Conservation (phyloP, 1,140 invertebrate species). For the Pemphigus obesinymphae region DNA sequence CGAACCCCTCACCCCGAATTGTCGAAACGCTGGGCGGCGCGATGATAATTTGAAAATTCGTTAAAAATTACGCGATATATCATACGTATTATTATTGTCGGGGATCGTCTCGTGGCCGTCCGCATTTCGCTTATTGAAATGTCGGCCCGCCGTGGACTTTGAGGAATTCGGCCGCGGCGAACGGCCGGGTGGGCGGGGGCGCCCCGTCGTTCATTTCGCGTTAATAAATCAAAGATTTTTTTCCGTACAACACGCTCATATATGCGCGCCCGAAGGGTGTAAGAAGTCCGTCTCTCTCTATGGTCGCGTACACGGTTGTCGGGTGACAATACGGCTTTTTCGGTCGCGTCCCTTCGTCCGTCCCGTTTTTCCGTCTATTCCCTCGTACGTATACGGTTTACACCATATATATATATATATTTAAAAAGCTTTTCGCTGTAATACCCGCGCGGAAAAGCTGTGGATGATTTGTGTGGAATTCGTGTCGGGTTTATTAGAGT, state of each 20-base stretch:
- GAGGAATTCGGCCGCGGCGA: conserved; percentile 13
- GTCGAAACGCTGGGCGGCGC: too few relatives aligned
- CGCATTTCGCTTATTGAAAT: conserved; percentile 32
- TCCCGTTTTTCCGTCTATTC: background rate
- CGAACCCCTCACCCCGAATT: too few relatives aligned
- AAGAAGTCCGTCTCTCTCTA: conserved; percentile 16
- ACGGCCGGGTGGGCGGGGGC: too few relatives aligned
- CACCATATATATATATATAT: conserved; percentile 36
- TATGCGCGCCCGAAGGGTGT: background rate
- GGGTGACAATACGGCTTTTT: conserved; percentile 21
- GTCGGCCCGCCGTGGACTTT: conserved; percentile 2
- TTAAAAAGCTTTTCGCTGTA: conserved; percentile 40
- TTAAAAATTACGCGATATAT: background rate
- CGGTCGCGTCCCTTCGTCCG: background rate
- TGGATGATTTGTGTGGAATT: conserved; percentile 41
- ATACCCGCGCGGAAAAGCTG: conserved; percentile 35
- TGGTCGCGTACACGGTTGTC: too few relatives aligned
- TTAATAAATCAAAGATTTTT: conserved; percentile 36
- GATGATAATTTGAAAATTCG: background rate
- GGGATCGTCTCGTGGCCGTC: background rate
- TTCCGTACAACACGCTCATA: background rate
- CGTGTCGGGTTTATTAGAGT: conserved; percentile 41
- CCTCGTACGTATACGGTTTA: background rate
- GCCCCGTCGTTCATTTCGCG: conserved; percentile 32
- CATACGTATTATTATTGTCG: background rate